Base-by-base conservation (phyloP, 1,140 invertebrate species). In the Zaprionus africanus region DNA sequence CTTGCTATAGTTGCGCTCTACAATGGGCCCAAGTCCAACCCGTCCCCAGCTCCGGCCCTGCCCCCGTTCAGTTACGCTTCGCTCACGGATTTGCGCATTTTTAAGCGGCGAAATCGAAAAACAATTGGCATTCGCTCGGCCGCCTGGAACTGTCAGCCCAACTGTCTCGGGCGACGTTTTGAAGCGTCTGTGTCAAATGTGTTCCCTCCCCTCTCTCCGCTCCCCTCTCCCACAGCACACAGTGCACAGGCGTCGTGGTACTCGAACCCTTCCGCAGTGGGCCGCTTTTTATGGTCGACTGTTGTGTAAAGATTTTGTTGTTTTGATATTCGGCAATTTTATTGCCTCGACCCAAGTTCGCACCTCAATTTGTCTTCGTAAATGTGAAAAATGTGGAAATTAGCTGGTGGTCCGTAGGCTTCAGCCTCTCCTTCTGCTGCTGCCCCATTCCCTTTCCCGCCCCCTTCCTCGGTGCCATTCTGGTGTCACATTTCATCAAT, bases 341-440 rank as follows among this genome's bases (percentile, higher is more conserved):
- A 92, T 92, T 92, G 86, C 87, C 91, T 92, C 83, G 90, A 92
- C 90, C 90, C 84, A 90, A 92, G 90, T 92, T 92, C 87, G 90
- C 90, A 92, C 90, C 90, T 92, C 90, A 92, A 92, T 92, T 92
- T 92, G 90, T 92, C 90, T 92, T 92, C 87, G 91, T 80, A 92
- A 92, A 92, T 92, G 90, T 88, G 90, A 92, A 92, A 92, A 92
- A 90, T 92, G 90, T 92, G 90, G 90, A 92, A 92, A 92, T 92
- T 92, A 92, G 90, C 82, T 92, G 76, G 75, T 68, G 78, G 74
- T 70, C 79, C 79, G 66, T 76, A 60, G 56, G 68, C 67, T 43
- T 56, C 26, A 22, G 5, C 19, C 24, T n/a, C 17, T 19, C 9
- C 13, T 19, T 2, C 38, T 26, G 19, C 15, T n/a, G 24, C 22